Conservation (phyloP, 2,888 invertebrate genomes). For the Drosophila crucigera region DNA sequence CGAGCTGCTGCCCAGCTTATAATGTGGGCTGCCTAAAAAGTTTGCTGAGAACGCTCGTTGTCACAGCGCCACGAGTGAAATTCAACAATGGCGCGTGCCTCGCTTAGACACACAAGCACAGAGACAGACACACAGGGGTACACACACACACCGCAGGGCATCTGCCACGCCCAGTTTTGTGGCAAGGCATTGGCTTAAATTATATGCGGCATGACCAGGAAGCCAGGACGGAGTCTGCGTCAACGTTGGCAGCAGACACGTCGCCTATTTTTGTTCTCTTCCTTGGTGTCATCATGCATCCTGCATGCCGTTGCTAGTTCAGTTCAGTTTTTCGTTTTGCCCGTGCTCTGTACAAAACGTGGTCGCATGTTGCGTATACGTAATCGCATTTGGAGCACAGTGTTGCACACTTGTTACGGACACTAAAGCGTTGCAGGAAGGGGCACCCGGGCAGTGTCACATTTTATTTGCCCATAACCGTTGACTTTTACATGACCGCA, state of each 20-base stretch:
- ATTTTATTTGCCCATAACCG: slow-evolving; percentile 67
- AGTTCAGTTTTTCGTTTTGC: slow-evolving; percentile 17
- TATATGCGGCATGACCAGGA: slow-evolving; percentile 40
- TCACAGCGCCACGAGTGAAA: slow-evolving; percentile 33
- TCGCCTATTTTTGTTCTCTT: background rate
- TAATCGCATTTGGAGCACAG: slow-evolving; percentile 72
- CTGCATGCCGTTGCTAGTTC: slow-evolving; percentile 34
- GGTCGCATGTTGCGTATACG: slow-evolving; percentile 71
- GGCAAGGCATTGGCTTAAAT: slow-evolving; percentile 20
- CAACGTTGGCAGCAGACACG: slow-evolving; percentile 2
- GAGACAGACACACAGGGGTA: background rate
- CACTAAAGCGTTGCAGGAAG: slow-evolving; percentile 23
- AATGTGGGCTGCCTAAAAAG: slow-evolving; percentile 29
- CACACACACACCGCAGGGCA: background rate
- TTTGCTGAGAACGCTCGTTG: slow-evolving; percentile 10
- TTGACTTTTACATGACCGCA: slow-evolving; percentile 72
- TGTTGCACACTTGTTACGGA: slow-evolving; percentile 66
- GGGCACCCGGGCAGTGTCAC: slow-evolving; percentile 32
- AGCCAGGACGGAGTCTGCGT: background rate
- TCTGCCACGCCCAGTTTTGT: slow-evolving; percentile 19
- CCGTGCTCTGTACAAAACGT: slow-evolving; percentile 34
- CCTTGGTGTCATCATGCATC: slow-evolving; percentile 8
- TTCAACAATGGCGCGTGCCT: slow-evolving; percentile 52
- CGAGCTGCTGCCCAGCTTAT: slow-evolving; percentile 18
- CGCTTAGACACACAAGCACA: slow-evolving; percentile 22